These are phyloP conservation scores for Deroplatys truncata DNA, from an alignment of 2,888 invertebrate genomes.

Conservation along the genomic window DNA sequence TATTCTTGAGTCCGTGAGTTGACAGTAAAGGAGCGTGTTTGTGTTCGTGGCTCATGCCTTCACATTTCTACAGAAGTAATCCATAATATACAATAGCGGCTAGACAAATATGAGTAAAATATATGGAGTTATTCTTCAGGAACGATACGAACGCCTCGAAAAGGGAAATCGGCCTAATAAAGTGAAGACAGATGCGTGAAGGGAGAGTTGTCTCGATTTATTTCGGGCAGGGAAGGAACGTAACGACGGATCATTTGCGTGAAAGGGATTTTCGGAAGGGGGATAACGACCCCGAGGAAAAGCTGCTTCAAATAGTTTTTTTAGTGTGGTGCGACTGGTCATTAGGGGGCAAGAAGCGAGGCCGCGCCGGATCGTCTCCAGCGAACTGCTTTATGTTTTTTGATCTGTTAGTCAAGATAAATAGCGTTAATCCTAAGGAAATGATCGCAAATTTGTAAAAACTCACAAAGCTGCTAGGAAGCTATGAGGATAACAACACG, in stretches of 20 bases:
- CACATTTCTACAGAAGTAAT: no score
- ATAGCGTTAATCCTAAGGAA: slow-evolving; percentile 21
- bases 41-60: no score
- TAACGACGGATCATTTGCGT: slow-evolving; percentile 16
- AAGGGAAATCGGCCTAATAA: background rate
- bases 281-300: slow-evolving; percentile 7
- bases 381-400: slow-evolving; percentile 11
- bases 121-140: background rate
- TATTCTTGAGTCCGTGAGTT: no score
- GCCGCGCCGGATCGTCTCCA: background rate
- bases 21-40: no score
- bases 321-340: slow-evolving; percentile 11
- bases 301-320: background rate
- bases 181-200: background rate
- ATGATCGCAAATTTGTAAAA: slow-evolving; percentile 20
- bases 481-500: background rate
- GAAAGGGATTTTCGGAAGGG: slow-evolving; percentile 4
- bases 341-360: slow-evolving; percentile 1
- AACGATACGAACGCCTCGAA: background rate
- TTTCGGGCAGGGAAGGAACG: background rate
- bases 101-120: background rate
- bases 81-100: background rate
- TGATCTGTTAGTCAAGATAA: slow-evolving; percentile 19
- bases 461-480: background rate
- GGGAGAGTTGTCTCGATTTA: slow-evolving; percentile 11